Conservation (phyloP, 2,113 vertebrate species). For the Calyptommatus sinebrachiatus region DNA sequence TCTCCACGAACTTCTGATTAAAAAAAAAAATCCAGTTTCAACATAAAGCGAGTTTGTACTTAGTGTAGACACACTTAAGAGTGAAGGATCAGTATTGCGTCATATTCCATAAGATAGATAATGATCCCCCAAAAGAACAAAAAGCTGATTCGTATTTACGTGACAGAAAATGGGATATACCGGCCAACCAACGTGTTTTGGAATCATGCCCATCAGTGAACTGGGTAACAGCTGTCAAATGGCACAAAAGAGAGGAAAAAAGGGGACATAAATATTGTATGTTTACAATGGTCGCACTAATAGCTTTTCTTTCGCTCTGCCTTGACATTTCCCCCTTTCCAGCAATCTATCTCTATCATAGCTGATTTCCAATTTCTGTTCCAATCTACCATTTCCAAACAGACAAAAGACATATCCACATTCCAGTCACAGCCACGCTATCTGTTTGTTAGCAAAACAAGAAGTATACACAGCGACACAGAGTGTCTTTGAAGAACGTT, state of each 20-base stretch:
- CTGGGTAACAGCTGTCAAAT: not conserved
- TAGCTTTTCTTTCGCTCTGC: slow-evolving; percentile 17
- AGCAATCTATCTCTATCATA: not conserved
- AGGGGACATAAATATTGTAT: not conserved
- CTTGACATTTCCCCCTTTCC: not conserved
- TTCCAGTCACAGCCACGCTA: not conserved
- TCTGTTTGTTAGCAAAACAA: not conserved
- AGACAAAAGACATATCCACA: not conserved
- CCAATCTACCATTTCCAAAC: not conserved
- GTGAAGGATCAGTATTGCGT: not conserved
- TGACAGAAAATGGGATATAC: not conserved
- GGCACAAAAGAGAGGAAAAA: not conserved
- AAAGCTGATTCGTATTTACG: not conserved
- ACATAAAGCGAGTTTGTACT: not conserved
- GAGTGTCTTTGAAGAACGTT: not conserved
- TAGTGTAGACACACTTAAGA: not conserved
- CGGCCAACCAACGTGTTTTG: fast-evolving
- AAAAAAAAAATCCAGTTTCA: too few relatives aligned
- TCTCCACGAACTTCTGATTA: not conserved
- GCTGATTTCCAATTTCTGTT: slow-evolving; percentile 12
- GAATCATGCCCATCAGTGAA: not conserved
- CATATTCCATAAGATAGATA: not conserved
- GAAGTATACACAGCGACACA: not conserved
- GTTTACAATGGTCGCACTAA: slow-evolving; percentile 4
- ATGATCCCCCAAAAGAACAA: not conserved